These are phyloP conservation scores for Drosophila suboccidentalis DNA, from an alignment of 2,888 invertebrate species.

Conservation along the genomic window DNA sequence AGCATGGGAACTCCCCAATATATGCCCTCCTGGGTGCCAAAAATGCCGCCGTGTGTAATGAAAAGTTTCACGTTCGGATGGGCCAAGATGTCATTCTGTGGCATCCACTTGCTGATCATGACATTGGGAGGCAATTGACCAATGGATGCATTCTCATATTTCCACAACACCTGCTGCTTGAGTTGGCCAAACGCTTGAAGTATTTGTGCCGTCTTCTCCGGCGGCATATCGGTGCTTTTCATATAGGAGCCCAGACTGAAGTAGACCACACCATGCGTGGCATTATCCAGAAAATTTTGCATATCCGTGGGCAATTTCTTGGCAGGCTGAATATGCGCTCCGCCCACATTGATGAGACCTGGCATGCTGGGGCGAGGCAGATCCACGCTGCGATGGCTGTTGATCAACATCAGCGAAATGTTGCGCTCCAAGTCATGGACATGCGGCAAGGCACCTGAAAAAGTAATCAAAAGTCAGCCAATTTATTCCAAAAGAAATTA, in stretches of 20 bases:
- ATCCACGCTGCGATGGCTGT: conserved; percentile 86
- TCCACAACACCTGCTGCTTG: conserved; percentile 87
- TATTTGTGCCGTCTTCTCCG: conserved; percentile 83
- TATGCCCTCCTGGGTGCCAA: conserved; percentile 86
- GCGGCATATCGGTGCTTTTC: conserved; percentile 85
- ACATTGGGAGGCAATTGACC: conserved; percentile 85
- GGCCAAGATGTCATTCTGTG: conserved; percentile 86
- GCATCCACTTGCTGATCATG: conserved; percentile 86
- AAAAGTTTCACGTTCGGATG: conserved; percentile 86
- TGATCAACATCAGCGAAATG: conserved; percentile 86
- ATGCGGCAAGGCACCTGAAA: conserved; percentile 82
- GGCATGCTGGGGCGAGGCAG: conserved; percentile 86
- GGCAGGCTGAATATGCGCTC: conserved; percentile 83
- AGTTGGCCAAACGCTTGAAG: conserved; percentile 85
- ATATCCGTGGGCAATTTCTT: conserved; percentile 81
- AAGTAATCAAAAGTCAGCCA: background rate
- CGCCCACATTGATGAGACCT: conserved; percentile 84
- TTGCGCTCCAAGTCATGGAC: conserved; percentile 86
- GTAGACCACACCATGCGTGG: conserved; percentile 85
- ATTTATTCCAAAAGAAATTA: background rate
- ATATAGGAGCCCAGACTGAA: conserved; percentile 86
- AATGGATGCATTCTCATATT: conserved; percentile 86
- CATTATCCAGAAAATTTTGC: conserved; percentile 84
- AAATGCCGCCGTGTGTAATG: conserved; percentile 86
- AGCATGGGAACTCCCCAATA: conserved; percentile 86